Conservation (phyloP, 2,888 invertebrate species). For the Belgica antarctica region DNA sequence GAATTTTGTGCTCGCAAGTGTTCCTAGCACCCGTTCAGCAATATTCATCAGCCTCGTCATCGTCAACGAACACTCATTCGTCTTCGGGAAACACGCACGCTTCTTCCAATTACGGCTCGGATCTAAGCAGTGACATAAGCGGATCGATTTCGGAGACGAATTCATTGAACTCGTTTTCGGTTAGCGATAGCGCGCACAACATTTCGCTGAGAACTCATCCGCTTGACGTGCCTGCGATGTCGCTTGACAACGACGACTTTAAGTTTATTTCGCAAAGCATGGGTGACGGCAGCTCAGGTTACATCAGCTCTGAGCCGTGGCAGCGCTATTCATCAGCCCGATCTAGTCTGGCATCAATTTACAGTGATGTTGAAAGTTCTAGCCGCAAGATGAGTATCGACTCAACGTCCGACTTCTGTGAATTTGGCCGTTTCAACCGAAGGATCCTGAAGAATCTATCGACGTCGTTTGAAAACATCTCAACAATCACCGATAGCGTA, state of each 20-base stretch:
- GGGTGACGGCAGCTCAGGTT: slow-evolving; percentile 49
- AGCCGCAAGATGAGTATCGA: slow-evolving; percentile 52
- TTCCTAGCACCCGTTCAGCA: slow-evolving; percentile 59
- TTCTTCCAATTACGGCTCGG: slow-evolving; percentile 36
- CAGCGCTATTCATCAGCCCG: slow-evolving; percentile 52
- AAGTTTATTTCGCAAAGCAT: slow-evolving; percentile 43
- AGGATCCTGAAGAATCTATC: slow-evolving; percentile 60
- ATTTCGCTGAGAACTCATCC: slow-evolving; percentile 48
- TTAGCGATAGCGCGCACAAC: slow-evolving; percentile 45
- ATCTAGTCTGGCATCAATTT: slow-evolving; percentile 54
- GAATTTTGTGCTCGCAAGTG: slow-evolving; percentile 62
- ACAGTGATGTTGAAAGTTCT: slow-evolving; percentile 50
- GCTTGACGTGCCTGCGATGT: slow-evolving; percentile 51
- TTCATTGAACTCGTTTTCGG: slow-evolving; percentile 54
- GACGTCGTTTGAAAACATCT: slow-evolving; percentile 54
- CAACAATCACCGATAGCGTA: slow-evolving; percentile 25
- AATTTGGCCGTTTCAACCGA: slow-evolving; percentile 60
- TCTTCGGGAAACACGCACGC: slow-evolving; percentile 26
- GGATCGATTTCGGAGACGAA: slow-evolving; percentile 51
- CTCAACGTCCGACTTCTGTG: slow-evolving; percentile 53
- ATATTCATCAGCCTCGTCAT: slow-evolving; percentile 29
- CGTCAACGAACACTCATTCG: slow-evolving; percentile 46
- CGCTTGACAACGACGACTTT: slow-evolving; percentile 40
- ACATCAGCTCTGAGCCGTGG: slow-evolving; percentile 50
- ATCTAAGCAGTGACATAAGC: slow-evolving; percentile 46